Percentiles rank a stretch among this genome's conserved stretches.
Evolutionary conservation across 2,113 vertebrate species (phyloP).

Genomic region (Nothoprocta perdicaria): DNA sequence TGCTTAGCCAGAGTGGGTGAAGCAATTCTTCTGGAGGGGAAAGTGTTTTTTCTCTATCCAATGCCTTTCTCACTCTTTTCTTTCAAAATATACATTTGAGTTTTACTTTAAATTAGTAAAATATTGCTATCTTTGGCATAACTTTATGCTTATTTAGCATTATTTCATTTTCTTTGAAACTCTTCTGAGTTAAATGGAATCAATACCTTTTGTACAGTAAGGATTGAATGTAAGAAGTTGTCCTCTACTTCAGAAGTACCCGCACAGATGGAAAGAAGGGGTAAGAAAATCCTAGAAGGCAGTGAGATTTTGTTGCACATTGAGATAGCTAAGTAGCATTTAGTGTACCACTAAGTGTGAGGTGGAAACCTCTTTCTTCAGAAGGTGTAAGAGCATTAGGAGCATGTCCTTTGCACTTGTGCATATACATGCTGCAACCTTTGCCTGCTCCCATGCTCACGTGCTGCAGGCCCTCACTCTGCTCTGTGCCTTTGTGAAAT

Average conservation of each 20-base stretch:
- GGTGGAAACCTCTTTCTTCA: background rate
- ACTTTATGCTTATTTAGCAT: background rate
- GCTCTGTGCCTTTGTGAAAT: background rate
- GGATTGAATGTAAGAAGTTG: background rate
- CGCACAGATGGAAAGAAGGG: accelerated
- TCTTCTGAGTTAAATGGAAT: background rate
- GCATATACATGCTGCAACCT: background rate
- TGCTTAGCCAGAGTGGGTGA: background rate
- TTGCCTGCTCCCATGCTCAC: background rate
- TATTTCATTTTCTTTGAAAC: background rate
- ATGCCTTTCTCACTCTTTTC: background rate
- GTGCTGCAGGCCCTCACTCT: background rate
- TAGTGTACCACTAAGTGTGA: background rate
- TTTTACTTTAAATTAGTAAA: background rate
- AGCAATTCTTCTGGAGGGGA: background rate
- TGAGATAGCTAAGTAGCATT: background rate
- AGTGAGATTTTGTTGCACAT: background rate
- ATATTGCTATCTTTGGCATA: background rate
- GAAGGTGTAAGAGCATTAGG: background rate
- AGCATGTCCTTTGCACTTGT: background rate
- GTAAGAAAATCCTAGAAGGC: background rate
- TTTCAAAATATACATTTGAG: background rate
- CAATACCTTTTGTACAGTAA: background rate
- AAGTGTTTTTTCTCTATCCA: background rate
- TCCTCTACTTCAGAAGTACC: background rate